These are phyloP conservation scores for Drosophila gunungcola DNA, from an alignment of 1,140 invertebrate species.

Conservation along the genomic window DNA sequence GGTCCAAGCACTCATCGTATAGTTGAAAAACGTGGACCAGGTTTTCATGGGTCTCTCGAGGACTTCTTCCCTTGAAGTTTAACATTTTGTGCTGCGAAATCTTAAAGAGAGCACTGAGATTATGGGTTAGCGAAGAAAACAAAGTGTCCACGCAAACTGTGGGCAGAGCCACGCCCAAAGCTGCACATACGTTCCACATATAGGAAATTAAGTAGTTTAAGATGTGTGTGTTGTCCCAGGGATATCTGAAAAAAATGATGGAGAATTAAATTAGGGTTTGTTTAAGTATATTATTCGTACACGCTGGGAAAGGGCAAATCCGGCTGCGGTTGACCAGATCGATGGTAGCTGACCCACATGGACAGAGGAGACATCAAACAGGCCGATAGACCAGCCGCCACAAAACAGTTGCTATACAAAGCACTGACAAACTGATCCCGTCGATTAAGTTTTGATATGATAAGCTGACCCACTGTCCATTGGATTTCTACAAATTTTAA, in stretches of 20 bases:
- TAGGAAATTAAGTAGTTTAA: slow-evolving; percentile 49
- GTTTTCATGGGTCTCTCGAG: slow-evolving; percentile 9
- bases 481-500: slow-evolving; percentile 15
- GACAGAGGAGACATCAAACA: slow-evolving; percentile 37
- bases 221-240: slow-evolving; percentile 35
- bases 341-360: slow-evolving; percentile 2
- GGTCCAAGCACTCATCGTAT: slow-evolving; percentile 12
- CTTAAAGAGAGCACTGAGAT: slow-evolving; percentile 46
- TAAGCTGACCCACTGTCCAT: background rate
- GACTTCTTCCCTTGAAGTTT: slow-evolving; percentile 11
- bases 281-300: slow-evolving; percentile 6
- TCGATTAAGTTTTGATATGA: slow-evolving; percentile 13
- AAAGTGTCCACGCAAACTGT: slow-evolving; percentile 55
- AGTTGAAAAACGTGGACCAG: slow-evolving; percentile 25
- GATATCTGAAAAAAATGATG: slow-evolving; percentile 34
- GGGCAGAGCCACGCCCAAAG: slow-evolving; percentile 34
- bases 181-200: slow-evolving; percentile 54
- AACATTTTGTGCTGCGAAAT: slow-evolving; percentile 37
- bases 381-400: slow-evolving; percentile 19
- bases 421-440: slow-evolving; percentile 45
- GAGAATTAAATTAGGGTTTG: background rate
- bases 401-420: slow-evolving; percentile 32
- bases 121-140: slow-evolving; percentile 46
- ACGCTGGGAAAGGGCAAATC: slow-evolving; percentile 54
- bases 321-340: slow-evolving; percentile 1